Conservation (phyloP, 2,888 invertebrate species). For the Caenorhabditis drosophilae region DNA sequence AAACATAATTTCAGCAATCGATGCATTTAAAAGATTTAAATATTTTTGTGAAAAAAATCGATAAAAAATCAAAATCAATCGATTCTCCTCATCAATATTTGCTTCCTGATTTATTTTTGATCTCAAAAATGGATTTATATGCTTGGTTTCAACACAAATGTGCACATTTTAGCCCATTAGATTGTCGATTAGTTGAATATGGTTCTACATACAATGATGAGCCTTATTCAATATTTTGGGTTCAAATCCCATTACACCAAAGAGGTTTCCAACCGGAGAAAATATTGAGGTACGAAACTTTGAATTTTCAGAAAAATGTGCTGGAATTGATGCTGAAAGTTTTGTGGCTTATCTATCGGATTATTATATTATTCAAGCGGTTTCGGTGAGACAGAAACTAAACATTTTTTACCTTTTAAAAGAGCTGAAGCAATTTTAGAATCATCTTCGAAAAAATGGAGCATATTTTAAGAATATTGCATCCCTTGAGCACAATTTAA, state of each 20-base stretch:
- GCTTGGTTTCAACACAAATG: background rate
- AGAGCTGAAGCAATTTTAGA: background rate
- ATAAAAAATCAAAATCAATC: no score
- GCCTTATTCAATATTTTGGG: background rate
- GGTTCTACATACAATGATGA: background rate
- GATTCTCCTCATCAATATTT: background rate
- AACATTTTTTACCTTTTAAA: background rate
- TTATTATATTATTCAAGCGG: background rate
- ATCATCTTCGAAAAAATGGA: constrained; percentile 1
- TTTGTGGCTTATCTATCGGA: background rate
- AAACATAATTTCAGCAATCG: background rate
- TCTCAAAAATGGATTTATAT: constrained; percentile 3
- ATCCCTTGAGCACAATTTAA: background rate
- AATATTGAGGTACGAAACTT: background rate
- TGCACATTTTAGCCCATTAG: background rate
- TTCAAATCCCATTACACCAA: background rate
- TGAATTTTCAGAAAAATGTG: background rate
- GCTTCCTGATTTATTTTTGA: background rate
- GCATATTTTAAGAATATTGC: background rate
- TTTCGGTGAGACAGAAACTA: background rate
- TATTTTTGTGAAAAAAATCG: background rate
- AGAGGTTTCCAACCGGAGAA: background rate
- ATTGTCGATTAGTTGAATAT: background rate
- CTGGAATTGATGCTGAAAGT: background rate
- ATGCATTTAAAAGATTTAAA: background rate